A percentile compares a stretch with the other conserved stretches of the same genome.
These are phyloP conservation scores for Lycaon pictus DNA, from an alignment of 2,113 vertebrate species.

Conservation along the genomic window DNA sequence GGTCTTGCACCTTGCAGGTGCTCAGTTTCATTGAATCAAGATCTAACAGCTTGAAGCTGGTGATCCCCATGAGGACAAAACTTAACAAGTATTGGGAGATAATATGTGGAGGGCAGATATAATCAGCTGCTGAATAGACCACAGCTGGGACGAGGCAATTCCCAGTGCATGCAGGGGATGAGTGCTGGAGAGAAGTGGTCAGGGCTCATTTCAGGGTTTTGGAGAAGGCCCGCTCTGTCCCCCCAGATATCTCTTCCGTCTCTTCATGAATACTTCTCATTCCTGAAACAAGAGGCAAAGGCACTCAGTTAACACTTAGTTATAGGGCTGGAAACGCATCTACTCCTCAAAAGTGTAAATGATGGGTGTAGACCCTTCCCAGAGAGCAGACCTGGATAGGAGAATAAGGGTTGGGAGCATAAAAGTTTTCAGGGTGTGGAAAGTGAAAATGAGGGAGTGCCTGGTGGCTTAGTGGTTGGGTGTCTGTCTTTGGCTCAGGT, in stretches of 20 bases:
- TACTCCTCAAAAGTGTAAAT: background rate
- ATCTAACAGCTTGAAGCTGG: background rate
- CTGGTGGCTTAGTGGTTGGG: too few relatives aligned
- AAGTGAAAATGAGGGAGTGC: background rate
- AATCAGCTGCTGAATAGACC: background rate
- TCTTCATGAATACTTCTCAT: background rate
- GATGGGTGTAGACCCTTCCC: background rate
- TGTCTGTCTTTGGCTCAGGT: too few relatives aligned
- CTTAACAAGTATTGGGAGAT: background rate
- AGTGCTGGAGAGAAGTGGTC: background rate
- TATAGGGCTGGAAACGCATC: background rate
- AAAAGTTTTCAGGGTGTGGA: background rate
- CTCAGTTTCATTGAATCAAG: background rate
- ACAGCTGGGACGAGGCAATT: background rate
- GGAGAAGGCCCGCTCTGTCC: background rate
- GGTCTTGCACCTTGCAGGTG: background rate
- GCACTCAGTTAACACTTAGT: background rate
- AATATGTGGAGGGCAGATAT: background rate
- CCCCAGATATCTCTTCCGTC: background rate
- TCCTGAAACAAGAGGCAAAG: constrained; percentile 1
- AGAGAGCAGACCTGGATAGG: background rate
- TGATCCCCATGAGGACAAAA: background rate
- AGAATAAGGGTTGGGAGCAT: background rate
- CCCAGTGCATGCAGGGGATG: background rate
- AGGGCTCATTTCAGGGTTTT: background rate